Conservation (phyloP, 1,140 invertebrate species). For the Leptopilina boulardi region DNA sequence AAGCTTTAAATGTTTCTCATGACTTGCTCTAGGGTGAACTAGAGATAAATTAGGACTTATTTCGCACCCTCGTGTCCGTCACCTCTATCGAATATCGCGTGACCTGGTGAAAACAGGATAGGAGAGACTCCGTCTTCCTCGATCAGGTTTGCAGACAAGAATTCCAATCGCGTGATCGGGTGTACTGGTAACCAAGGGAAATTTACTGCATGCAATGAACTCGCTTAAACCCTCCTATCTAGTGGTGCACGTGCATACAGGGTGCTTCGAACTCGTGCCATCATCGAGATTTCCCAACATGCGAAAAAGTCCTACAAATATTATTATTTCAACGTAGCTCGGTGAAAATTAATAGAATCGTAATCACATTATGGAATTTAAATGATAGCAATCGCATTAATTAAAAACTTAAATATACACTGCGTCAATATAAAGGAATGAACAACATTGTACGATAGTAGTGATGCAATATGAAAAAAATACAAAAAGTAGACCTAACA, state of each 20-base stretch:
- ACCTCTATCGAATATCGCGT: constrained; percentile 58
- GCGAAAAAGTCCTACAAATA: not conserved
- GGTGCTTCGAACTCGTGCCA: constrained; percentile 48
- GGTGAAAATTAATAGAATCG: not conserved
- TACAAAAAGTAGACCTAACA: too few relatives aligned
- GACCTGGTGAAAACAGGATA: constrained; percentile 48
- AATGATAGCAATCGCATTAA: too few relatives aligned
- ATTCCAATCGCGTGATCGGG: constrained; percentile 64
- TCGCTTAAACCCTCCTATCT: constrained; percentile 55
- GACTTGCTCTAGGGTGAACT: not conserved
- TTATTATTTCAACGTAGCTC: not conserved
- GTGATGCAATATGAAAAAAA: too few relatives aligned
- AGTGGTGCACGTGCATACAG: constrained; percentile 37
- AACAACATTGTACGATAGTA: too few relatives aligned
- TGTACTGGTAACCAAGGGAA: constrained; percentile 62
- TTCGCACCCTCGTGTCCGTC: constrained; percentile 47
- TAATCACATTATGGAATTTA: too few relatives aligned
- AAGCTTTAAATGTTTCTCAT: not conserved
- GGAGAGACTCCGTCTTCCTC: constrained; percentile 51
- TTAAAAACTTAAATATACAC: too few relatives aligned
- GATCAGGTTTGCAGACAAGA: constrained; percentile 57
- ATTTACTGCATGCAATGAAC: constrained; percentile 72
- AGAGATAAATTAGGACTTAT: constrained; percentile 25
- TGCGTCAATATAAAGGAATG: too few relatives aligned
- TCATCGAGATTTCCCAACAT: constrained; percentile 34